Percentiles rank a stretch among this genome's conserved stretches.
These are phyloP conservation scores for Sinocyclocheilus rhinocerous DNA, from an alignment of 2,113 vertebrate genomes.

Conservation along the genomic window DNA sequence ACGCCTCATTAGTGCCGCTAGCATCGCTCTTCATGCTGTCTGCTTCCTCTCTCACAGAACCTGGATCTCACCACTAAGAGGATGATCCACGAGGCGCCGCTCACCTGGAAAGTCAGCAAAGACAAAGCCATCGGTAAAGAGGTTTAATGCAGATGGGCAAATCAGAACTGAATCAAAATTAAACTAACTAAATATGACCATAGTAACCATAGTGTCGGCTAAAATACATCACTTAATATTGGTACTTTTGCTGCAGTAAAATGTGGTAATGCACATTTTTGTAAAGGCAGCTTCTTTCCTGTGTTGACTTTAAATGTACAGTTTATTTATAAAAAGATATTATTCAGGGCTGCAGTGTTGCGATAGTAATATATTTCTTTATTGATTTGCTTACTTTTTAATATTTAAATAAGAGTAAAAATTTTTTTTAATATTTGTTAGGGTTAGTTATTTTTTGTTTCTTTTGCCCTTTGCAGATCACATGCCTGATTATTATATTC, in stretches of 20 bases:
- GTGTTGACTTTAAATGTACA: neutral
- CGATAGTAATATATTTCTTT: neutral
- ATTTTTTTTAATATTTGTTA: too few relatives aligned
- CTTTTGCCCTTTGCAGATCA: too few relatives aligned
- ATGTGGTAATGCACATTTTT: neutral
- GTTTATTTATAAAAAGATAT: neutral
- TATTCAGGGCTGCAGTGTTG: neutral
- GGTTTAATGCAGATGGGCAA: neutral
- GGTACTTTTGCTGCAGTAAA: neutral
- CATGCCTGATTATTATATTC: too few relatives aligned
- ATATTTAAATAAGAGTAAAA: too few relatives aligned
- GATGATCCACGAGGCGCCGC: conserved; percentile 93
- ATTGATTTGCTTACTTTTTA: neutral
- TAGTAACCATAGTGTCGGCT: too few relatives aligned
- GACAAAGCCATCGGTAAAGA: conserved; percentile 89
- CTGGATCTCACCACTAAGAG: conserved; percentile 86
- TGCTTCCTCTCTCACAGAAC: conserved; percentile 69
- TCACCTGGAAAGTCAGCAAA: conserved; percentile 89
- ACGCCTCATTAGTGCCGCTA: neutral
- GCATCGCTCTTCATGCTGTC: neutral
- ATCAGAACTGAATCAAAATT: neutral
- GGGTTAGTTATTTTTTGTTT: too few relatives aligned
- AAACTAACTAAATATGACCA: neutral
- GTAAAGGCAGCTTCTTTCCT: neutral
- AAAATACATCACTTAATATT: neutral